Evolutionary conservation across 2,113 vertebrate species (phyloP), one percentile per base, ranked within the genome.

Genomic region (Aythya baeri): DNA sequence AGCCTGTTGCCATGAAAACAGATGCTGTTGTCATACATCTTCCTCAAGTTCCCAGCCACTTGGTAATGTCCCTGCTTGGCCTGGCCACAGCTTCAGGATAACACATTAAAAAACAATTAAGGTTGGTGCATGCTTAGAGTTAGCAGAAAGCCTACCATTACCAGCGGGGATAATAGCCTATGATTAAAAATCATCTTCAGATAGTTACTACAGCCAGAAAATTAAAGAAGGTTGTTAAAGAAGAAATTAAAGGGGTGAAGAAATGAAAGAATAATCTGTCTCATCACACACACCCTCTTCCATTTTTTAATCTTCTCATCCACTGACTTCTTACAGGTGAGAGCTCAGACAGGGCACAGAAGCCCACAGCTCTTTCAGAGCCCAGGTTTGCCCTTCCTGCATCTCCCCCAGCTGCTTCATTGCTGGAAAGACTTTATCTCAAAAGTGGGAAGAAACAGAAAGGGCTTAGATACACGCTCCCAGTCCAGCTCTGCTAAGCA

Each of bases 21-120:
- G 58, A 87, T 58, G 67, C 72, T 81, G 62, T 89, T 95, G 88
- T 66, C 62, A 74, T 25, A 66, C 4, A 73, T 66, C 62, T 92
- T 55, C 32, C 0, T 88, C 66, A 74, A 58, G n/a, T 74, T 92
- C 89, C 55, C 67, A 87, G 55, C 55, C 50, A 73, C 44, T 83
- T 79, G 22, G 80, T 91, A 87, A 62, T 34, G 77, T 23, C n/a
- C 29, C 20, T 63, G 36, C 50, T 91, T 86, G 71, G 46, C 38
- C 50, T 38, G 75, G 63, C 59, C 50, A 83, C 12, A 72, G 11
- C 31, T 85, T 79, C 50, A 73, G 49, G 31, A 6, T 15, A 76
- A 50, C 16, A 82, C 27, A 66, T 8, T 23, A 67, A 59, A 75
- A 73, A 54, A 17, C 44, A 52, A 23, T n/a, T 57, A 27, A 34